Conservation (phyloP, 2,797 vertebrate genomes). For the Acrossocheilus fasciatus region DNA sequence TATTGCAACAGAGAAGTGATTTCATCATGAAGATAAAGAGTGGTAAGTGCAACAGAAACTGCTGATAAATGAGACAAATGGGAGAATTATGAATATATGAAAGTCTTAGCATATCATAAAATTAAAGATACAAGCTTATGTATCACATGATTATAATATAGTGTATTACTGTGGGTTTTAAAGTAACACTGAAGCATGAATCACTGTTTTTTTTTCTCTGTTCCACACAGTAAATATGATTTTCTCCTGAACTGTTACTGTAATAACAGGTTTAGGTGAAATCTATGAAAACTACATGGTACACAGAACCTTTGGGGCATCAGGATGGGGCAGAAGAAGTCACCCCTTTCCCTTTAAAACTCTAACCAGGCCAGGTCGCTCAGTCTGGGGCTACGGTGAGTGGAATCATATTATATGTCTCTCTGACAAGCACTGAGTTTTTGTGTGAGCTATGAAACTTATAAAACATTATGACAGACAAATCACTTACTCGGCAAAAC, state of each 20-base stretch:
- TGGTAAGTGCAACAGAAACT: slow-evolving; percentile 30
- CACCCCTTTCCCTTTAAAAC: neutral
- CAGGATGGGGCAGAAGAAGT: neutral
- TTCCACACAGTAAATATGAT: neutral
- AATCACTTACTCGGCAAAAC: neutral
- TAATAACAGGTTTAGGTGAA: slow-evolving; percentile 31
- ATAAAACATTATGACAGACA: neutral
- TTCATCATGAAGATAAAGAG: slow-evolving; percentile 36
- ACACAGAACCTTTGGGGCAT: slow-evolving; percentile 15
- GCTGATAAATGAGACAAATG: neutral
- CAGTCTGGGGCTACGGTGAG: slow-evolving; percentile 10
- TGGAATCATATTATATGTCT: neutral
- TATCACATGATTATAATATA: no score
- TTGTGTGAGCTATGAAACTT: neutral
- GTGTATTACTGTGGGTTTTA: neutral
- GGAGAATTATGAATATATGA: neutral
- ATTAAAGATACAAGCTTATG: neutral
- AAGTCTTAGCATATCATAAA: neutral
- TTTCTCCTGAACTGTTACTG: neutral
- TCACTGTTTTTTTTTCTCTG: neutral
- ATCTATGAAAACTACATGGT: neutral
- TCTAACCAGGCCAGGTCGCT: slow-evolving; percentile 5
- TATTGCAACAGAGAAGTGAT: slow-evolving; percentile 32
- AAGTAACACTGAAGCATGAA: neutral
- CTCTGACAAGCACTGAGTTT: neutral